These are phyloP conservation scores for Melopsittacus undulatus DNA, from an alignment of 2,797 vertebrate genomes.

Conservation along the genomic window DNA sequence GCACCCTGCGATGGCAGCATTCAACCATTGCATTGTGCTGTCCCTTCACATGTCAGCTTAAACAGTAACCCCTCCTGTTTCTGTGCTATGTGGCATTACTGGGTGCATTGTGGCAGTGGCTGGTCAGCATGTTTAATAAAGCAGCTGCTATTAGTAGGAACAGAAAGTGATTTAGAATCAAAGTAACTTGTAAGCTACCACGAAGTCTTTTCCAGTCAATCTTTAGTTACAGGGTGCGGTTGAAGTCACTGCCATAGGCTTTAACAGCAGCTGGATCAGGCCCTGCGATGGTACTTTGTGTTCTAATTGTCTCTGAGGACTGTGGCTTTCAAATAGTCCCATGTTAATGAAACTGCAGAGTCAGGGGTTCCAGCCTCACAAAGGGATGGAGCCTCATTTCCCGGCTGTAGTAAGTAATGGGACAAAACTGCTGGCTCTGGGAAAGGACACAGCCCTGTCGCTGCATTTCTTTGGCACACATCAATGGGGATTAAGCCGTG, in stretches of 20 bases:
- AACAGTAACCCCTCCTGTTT: background rate
- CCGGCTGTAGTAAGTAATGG: background rate
- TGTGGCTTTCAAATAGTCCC: background rate
- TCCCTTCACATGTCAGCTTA: background rate
- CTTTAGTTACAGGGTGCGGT: background rate
- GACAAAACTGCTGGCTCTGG: constrained; percentile 15
- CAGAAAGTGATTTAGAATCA: background rate
- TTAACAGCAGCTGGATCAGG: background rate
- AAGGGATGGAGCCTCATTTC: constrained; percentile 13
- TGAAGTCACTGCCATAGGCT: background rate
- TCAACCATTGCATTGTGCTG: background rate
- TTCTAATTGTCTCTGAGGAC: background rate
- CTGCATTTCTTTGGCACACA: constrained; percentile 27
- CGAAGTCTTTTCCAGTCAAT: background rate
- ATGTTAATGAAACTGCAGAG: constrained; percentile 31
- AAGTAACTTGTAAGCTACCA: background rate
- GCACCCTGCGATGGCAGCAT: background rate
- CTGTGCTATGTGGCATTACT: background rate
- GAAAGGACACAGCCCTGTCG: background rate
- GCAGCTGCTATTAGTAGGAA: background rate
- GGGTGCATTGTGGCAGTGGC: background rate
- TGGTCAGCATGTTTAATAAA: background rate
- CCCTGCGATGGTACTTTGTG: background rate
- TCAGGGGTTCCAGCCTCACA: constrained; percentile 31
- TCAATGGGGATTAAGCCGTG: constrained; percentile 39